Evolutionary conservation across 2,888 invertebrate species (phyloP), one percentile per base, ranked within the genome.

Genomic region (Hypercompe scribonia): DNA sequence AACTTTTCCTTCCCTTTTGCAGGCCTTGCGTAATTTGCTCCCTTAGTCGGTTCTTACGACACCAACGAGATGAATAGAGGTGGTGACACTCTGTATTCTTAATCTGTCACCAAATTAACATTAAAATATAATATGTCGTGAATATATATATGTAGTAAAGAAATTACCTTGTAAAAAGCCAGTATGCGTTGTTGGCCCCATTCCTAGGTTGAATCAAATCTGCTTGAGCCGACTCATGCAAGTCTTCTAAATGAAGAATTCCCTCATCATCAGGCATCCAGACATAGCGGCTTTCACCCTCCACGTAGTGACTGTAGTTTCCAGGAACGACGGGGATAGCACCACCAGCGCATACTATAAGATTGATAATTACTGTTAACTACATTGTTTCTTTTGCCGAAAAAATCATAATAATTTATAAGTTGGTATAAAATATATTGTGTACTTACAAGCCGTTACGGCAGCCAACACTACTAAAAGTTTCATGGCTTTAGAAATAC

Each of bases 221-320:
- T 39, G 87, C 74, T 36, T 89, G 85, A 0, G 84, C 85, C 0
- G 89, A 86, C 39, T 82, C 87, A 0, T 90, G 74, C 1, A 92
- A 84, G 77, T 93, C 93, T 3, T 92, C 91, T 11, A 93, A 79
- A 3, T 86, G 87, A 0, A 90, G 90, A 0, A 83, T 82, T 5
- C 89, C 90, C 8, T 91, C 86, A 8, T 89, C 88, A 79, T 93
- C 90, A 2, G 92, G 90, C 87, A 92, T 92, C 91, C 90, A 92
- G 39, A 92, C 87, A 80, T 90, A 92, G 31, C 88, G 90, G 78
- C 90, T 90, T 65, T 84, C 87, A 0, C 92, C 91, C 69, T 91
- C 91, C 58, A 91, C 89, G 78, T 90, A 92, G 81, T 91, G 87
- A 74, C 90, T 90, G 74, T 92, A 92, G 74, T 92, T 91, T 36